A percentile compares a stretch with the other conserved stretches of the same genome.
These are phyloP conservation scores for Ferrisia virgata DNA, from an alignment of 2,888 invertebrate genomes.

Conservation along the genomic window DNA sequence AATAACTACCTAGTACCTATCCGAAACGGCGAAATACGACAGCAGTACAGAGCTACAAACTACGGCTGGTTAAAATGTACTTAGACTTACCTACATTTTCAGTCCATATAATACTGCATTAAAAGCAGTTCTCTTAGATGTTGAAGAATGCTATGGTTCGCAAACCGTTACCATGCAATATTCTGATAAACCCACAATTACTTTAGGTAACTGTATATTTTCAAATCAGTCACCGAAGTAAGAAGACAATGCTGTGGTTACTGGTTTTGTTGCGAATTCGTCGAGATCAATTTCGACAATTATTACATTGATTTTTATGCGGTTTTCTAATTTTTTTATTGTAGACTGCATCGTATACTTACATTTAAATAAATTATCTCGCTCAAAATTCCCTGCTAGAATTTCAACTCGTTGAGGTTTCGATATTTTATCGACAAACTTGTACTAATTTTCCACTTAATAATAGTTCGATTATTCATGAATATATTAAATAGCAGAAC, in stretches of 20 bases:
- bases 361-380: neutral
- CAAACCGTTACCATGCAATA: neutral
- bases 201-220: neutral
- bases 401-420: neutral
- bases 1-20: no score
- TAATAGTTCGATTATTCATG: neutral
- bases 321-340: neutral
- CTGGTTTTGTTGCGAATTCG: neutral
- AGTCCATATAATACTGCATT: neutral
- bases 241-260: neutral
- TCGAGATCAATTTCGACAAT: neutral
- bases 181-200: neutral
- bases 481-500: neutral
- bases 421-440: no score
- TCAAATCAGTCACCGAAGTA: neutral
- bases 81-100: no score
- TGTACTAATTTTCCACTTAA: no score
- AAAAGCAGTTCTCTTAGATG: neutral
- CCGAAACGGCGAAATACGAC: no score
- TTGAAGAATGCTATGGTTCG: neutral
- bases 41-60: neutral
- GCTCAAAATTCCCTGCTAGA: neutral
- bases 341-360: neutral
- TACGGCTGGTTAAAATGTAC: neutral
- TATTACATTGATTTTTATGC: neutral